A percentile compares a stretch with the other conserved stretches of the same genome.
Conservation (phyloP, 2,113 vertebrate genomes). For the Malurus elegans region DNA sequence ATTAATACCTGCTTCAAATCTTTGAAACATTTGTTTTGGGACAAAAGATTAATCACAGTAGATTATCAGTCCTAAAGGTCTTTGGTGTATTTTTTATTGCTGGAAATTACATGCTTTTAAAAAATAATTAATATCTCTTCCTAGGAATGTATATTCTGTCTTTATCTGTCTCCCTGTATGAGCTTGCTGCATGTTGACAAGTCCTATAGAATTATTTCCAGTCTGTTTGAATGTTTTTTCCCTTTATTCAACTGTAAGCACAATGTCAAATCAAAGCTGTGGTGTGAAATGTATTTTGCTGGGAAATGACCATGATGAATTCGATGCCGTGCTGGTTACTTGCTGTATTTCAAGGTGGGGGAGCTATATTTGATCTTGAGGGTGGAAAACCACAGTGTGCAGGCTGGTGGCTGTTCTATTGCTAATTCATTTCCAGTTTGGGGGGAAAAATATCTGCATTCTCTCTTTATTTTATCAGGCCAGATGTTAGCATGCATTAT, state of each 20-base stretch:
- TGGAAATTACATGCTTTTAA: background rate
- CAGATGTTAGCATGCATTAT: background rate
- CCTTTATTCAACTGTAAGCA: background rate
- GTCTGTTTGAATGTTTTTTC: background rate
- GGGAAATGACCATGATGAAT: background rate
- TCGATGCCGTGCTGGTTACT: background rate
- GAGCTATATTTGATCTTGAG: conserved; percentile 26
- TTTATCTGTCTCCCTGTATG: background rate
- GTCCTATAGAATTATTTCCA: conserved; percentile 20
- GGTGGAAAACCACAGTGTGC: background rate
- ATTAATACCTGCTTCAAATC: background rate
- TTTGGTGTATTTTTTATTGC: background rate
- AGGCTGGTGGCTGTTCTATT: background rate
- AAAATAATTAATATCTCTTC: background rate
- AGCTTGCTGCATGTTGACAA: background rate
- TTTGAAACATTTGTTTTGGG: background rate
- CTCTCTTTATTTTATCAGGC: background rate
- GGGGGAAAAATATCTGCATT: background rate
- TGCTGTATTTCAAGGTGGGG: background rate
- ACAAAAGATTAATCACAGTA: background rate
- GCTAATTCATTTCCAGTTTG: background rate
- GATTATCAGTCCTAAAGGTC: background rate
- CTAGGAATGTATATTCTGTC: background rate
- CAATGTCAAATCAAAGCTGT: background rate
- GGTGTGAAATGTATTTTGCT: background rate